Conservation (phyloP, 2,113 vertebrate species). For the Mystacornis crossleyi region DNA sequence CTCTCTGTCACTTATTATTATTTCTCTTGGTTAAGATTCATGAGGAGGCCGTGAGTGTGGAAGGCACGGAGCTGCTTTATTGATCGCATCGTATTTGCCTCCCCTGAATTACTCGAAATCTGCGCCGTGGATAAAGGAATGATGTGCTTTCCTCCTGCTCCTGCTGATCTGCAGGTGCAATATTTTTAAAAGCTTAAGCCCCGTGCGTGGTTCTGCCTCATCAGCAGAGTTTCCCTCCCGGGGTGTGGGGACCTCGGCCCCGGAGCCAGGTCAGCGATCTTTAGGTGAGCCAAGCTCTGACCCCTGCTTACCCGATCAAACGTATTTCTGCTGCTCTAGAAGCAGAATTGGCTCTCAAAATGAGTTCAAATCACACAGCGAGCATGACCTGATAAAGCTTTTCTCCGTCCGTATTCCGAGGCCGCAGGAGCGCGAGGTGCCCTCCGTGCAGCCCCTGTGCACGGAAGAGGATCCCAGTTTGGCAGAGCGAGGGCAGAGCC, state of each 20-base stretch:
- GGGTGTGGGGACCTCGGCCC: not conserved
- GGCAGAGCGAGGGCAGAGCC: not conserved
- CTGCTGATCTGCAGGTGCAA: not conserved
- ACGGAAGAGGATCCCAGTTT: rapidly evolving
- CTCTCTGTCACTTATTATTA: constrained; percentile 76
- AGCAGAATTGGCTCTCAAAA: rapidly evolving
- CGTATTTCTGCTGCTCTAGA: rapidly evolving
- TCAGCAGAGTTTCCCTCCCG: not conserved
- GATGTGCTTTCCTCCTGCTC: constrained; percentile 40
- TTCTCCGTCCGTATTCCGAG: rapidly evolving
- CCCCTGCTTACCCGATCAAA: not conserved
- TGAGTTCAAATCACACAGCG: rapidly evolving
- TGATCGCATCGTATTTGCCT: constrained; percentile 51
- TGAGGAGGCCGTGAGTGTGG: constrained; percentile 52
- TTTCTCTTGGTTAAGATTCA: constrained; percentile 78
- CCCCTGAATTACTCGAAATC: constrained; percentile 46
- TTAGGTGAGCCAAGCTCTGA: not conserved
- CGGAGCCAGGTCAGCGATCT: not conserved
- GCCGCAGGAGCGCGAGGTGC: rapidly evolving
- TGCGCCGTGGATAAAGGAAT: not conserved
- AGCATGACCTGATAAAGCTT: rapidly evolving
- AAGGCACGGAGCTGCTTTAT: constrained; percentile 59
- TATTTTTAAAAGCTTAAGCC: constrained; percentile 31
- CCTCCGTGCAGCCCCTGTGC: rapidly evolving
- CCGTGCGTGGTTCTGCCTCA: not conserved